Evolutionary conservation across 2,888 invertebrate species (phyloP).

Genomic region (Coenonympha glycerion): DNA sequence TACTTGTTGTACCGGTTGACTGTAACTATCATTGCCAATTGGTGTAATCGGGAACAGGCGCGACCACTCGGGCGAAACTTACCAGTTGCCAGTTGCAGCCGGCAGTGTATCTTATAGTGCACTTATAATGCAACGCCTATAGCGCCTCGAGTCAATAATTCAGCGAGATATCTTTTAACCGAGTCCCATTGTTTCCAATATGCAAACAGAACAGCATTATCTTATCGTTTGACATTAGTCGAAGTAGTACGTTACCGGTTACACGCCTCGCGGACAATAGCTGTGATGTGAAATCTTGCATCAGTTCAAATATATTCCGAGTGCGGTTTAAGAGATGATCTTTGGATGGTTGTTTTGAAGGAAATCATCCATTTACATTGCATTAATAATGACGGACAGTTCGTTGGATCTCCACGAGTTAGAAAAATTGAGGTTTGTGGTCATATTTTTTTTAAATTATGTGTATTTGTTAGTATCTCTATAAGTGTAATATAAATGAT

Average conservation of each 20-base stretch:
- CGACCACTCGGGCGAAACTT: conserved; percentile 26
- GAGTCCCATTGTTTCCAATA: conserved; percentile 48
- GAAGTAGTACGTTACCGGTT: conserved; percentile 43
- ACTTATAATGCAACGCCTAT: conserved; percentile 14
- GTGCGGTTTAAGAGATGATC: conserved; percentile 19
- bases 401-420: conserved; percentile 55
- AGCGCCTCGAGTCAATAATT: no score
- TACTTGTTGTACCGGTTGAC: conserved; percentile 25
- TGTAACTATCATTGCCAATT: conserved; percentile 46
- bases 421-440: conserved; percentile 56
- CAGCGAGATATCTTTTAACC: conserved; percentile 14
- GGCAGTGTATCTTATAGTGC: conserved; percentile 18
- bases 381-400: conserved; percentile 54
- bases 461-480: background rate
- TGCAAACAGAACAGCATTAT: conserved; percentile 52
- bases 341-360: conserved; percentile 13
- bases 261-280: conserved; percentile 42
- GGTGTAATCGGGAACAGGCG: conserved; percentile 51
- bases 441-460: background rate
- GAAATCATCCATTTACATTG: conserved; percentile 11
- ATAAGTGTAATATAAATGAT: no score
- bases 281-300: conserved; percentile 45
- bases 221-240: conserved; percentile 62
- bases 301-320: conserved; percentile 26
- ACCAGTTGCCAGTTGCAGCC: conserved; percentile 20